phyloP scores from a whole-genome alignment of 2,113 vertebrate genomes.

The Sciurus niger region DNA sequence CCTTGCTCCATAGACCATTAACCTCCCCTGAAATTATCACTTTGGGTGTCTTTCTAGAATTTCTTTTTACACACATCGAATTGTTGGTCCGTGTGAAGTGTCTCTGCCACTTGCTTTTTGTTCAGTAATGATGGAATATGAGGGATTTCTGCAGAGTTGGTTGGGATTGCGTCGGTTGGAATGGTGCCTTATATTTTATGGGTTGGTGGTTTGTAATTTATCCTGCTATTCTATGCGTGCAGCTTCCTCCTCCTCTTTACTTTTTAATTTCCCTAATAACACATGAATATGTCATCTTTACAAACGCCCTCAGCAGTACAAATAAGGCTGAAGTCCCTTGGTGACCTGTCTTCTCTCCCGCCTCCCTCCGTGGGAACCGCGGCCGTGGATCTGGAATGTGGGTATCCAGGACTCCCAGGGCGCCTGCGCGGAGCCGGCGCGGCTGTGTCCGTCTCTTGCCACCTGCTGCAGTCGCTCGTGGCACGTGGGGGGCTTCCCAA shows the following conservation, averaged over 20 bases:
- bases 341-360: too few relatives aligned
- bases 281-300: neutral
- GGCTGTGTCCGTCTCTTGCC: neutral
- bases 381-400: neutral
- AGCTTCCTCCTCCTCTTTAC: neutral
- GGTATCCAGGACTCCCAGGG: neutral
- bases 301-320: neutral
- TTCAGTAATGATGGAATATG: neutral
- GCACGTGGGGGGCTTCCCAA: accelerated
- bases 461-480: neutral
- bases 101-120: neutral
- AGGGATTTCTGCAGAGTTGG: neutral
- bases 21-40: neutral
- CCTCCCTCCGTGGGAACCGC: neutral
- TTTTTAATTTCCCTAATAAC: neutral
- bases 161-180: neutral
- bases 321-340: neutral
- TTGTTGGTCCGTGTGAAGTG: neutral
- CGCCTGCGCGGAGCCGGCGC: too few relatives aligned
- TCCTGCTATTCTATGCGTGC: neutral
- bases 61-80: neutral
- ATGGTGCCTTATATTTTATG: neutral
- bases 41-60: neutral
- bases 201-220: neutral
- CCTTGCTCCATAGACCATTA: neutral